Conservation (phyloP, 2,888 invertebrate species). For the Spatulosminthurus flaviceps region DNA sequence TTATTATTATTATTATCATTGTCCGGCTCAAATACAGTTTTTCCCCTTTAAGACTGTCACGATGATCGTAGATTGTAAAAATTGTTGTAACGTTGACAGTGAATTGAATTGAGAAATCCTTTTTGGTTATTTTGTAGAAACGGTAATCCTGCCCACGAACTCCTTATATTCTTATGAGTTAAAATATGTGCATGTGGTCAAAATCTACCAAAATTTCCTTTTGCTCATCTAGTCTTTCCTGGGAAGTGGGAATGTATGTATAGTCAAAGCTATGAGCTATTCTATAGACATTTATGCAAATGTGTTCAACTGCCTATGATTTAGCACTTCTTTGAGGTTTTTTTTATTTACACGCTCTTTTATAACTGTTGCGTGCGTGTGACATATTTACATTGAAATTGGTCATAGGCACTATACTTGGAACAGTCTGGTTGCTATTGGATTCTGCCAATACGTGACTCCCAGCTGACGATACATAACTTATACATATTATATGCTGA, state of each 20-base stretch:
- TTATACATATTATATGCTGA: neutral
- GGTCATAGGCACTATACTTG: slow-evolving; percentile 11
- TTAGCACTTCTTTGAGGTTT: neutral
- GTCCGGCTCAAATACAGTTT: neutral
- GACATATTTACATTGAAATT: slow-evolving; percentile 40
- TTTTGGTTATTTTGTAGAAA: neutral
- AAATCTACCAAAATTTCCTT: too few species aligned
- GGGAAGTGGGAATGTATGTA: too few species aligned
- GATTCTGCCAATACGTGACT: neutral
- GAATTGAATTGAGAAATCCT: neutral
- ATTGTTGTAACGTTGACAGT: neutral
- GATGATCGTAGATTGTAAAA: slow-evolving; percentile 1
- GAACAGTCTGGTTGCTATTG: neutral
- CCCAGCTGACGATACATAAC: neutral
- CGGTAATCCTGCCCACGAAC: neutral
- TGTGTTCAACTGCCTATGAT: neutral
- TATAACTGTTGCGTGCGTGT: slow-evolving; percentile 37
- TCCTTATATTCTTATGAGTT: neutral
- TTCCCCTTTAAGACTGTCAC: slow-evolving; percentile 15
- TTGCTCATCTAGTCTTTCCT: too few species aligned
- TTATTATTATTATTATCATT: too few species aligned
- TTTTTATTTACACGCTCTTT: slow-evolving; percentile 33
- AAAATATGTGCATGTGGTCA: neutral
- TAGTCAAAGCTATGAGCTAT: too few species aligned
- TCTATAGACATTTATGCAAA: neutral